phyloP scores from a whole-genome alignment of 2,797 vertebrate genomes.

The Pyrocephalus nanus region DNA sequence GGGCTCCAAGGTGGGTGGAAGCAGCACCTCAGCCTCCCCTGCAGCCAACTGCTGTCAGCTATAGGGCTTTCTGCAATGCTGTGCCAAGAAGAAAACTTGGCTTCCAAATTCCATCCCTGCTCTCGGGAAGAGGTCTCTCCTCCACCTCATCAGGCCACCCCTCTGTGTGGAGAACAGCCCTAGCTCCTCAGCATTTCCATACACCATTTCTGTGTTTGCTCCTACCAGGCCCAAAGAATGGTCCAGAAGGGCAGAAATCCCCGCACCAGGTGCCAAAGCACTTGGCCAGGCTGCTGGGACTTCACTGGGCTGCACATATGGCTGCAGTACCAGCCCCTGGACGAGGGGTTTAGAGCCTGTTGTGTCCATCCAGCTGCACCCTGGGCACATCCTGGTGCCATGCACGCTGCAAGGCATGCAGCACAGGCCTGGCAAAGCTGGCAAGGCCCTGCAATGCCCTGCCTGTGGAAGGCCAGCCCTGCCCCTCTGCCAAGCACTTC shows the following conservation, averaged over 20 bases:
- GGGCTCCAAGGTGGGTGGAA: background rate
- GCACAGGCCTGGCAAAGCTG: background rate
- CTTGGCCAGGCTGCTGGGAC: background rate
- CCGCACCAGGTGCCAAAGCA: background rate
- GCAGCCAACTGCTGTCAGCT: background rate
- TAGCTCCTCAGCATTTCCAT: background rate
- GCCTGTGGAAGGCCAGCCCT: background rate
- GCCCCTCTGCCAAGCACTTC: background rate
- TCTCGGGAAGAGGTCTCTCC: background rate
- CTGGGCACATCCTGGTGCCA: rapidly evolving
- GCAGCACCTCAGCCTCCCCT: background rate
- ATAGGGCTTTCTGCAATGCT: background rate
- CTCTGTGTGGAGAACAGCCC: background rate
- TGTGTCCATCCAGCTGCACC: background rate
- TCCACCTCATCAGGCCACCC: background rate
- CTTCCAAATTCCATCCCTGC: background rate
- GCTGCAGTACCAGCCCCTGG: background rate
- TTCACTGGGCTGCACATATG: rapidly evolving
- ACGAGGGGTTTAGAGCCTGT: background rate
- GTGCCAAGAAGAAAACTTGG: background rate
- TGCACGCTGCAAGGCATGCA: rapidly evolving
- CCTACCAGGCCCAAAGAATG: background rate
- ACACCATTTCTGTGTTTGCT: background rate
- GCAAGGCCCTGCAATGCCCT: background rate
- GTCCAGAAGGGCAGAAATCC: background rate